Percentiles rank a stretch among this genome's conserved stretches.
These are phyloP conservation scores for Crotalus tigris DNA, from an alignment of 2,113 vertebrate genomes.

Conservation along the genomic window DNA sequence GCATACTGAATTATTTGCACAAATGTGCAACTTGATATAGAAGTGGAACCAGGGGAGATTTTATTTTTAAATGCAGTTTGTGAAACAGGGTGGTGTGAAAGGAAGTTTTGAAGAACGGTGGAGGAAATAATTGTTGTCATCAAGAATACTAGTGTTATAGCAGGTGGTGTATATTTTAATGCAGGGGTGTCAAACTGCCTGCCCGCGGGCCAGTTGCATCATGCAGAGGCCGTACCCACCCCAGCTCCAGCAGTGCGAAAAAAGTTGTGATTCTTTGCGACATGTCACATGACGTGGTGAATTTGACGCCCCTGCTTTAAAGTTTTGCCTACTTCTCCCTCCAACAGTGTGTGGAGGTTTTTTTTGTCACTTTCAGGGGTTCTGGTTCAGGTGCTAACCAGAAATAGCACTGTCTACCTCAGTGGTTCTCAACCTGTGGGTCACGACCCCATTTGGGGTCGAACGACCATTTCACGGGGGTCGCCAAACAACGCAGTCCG, in stretches of 20 bases:
- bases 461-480: no score
- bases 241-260: no score
- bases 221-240: no score
- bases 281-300: no score
- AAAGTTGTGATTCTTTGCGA: no score
- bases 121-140: slow-evolving; percentile 45
- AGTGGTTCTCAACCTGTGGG: no score
- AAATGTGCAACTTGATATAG: slow-evolving; percentile 50
- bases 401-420: slow-evolving; percentile 23
- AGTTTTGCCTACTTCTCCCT: slow-evolving; percentile 51
- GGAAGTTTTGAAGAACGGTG: slow-evolving; percentile 36
- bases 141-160: slow-evolving; percentile 42
- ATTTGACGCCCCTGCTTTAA: slow-evolving; percentile 21
- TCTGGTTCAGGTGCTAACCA: no score
- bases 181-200: no score
- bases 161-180: slow-evolving; percentile 23
- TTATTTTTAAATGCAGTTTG: background rate
- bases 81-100: slow-evolving; percentile 33
- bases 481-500: no score
- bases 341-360: slow-evolving; percentile 45
- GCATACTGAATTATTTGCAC: slow-evolving; percentile 60
- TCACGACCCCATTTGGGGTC: no score
- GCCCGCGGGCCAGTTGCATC: no score
- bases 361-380: slow-evolving; percentile 43
- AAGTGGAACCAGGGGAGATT: background rate